phyloP scores from a whole-genome alignment of 2,888 invertebrate species.

The Drosophila tripunctata region DNA sequence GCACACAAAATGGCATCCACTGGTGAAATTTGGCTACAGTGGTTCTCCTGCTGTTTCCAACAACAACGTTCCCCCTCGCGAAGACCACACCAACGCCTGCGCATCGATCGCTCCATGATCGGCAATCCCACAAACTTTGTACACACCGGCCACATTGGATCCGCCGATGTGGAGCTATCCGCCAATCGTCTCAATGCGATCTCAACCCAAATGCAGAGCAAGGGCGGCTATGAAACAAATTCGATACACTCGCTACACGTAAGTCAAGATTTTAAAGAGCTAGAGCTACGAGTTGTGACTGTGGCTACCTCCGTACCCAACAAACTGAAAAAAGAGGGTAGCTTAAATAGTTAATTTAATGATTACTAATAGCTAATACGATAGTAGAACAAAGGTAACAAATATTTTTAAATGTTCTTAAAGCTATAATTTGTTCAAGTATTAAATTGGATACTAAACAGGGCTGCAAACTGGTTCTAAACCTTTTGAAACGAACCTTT shows the following conservation, averaged over 20 bases:
- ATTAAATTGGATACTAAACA: too few species aligned
- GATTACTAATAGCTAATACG: too few species aligned
- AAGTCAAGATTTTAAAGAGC: too few species aligned
- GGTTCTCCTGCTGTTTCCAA: constrained; percentile 95
- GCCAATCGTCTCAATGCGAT: constrained; percentile 93
- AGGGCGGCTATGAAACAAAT: constrained; percentile 94
- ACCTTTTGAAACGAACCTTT: too few species aligned
- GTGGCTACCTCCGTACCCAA: too few species aligned
- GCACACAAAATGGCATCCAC: constrained; percentile 87
- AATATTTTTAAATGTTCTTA: too few species aligned
- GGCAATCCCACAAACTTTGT: constrained; percentile 97
- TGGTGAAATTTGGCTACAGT: constrained; percentile 95
- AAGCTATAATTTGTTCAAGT: too few species aligned
- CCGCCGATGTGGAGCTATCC: constrained; percentile 94
- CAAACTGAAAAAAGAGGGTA: too few species aligned
- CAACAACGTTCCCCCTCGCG: constrained; percentile 91
- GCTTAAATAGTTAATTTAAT: too few species aligned
- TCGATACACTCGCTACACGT: constrained; percentile 84
- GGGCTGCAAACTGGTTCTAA: too few species aligned
- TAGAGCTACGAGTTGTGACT: too few species aligned
- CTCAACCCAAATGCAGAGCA: constrained; percentile 97
- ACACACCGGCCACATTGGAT: constrained; percentile 95
- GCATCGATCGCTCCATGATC: constrained; percentile 97
- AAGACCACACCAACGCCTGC: constrained; percentile 88
- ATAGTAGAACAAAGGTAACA: too few species aligned